Conservation (phyloP, 2,888 invertebrate genomes). For the Eupeodes luniger region DNA sequence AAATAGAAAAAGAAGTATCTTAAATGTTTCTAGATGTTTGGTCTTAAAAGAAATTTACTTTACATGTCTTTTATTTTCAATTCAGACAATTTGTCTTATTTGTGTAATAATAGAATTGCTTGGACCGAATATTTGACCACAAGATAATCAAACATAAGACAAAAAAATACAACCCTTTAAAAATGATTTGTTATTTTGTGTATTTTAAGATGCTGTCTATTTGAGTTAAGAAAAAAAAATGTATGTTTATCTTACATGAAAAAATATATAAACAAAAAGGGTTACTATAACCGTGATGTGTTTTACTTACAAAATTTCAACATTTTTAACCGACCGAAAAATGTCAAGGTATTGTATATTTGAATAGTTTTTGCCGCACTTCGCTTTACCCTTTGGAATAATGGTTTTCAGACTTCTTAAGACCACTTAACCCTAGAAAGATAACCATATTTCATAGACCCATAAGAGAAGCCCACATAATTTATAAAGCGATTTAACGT, state of each 20-base stretch:
- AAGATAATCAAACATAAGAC: constrained; percentile 17
- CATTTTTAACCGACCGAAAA: too few relatives aligned
- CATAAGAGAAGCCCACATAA: too few relatives aligned
- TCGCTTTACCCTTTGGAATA: too few relatives aligned
- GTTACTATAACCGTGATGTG: constrained; percentile 55
- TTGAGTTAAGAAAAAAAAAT: constrained; percentile 51
- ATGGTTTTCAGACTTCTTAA: too few relatives aligned
- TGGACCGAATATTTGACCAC: constrained; percentile 15
- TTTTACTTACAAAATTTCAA: constrained; percentile 29
- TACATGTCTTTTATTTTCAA: neutral
- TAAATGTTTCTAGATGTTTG: neutral
- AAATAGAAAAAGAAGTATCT: constrained; percentile 6
- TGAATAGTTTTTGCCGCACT: too few relatives aligned
- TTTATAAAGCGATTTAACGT: too few relatives aligned
- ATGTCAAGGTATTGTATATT: too few relatives aligned
- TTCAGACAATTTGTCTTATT: constrained; percentile 18
- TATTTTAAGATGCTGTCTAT: constrained; percentile 36
- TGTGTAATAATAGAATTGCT: constrained; percentile 24
- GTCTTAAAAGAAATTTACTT: constrained; percentile 1
- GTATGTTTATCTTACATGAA: constrained; percentile 63
- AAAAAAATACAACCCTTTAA: constrained; percentile 39
- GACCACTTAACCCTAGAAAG: too few relatives aligned
- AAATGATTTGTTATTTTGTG: constrained; percentile 38
- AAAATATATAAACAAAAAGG: constrained; percentile 64
- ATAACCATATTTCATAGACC: too few relatives aligned